Conservation (phyloP, 92 coral and sea anemone species). For the Hydrozoanthus gracilis region DNA sequence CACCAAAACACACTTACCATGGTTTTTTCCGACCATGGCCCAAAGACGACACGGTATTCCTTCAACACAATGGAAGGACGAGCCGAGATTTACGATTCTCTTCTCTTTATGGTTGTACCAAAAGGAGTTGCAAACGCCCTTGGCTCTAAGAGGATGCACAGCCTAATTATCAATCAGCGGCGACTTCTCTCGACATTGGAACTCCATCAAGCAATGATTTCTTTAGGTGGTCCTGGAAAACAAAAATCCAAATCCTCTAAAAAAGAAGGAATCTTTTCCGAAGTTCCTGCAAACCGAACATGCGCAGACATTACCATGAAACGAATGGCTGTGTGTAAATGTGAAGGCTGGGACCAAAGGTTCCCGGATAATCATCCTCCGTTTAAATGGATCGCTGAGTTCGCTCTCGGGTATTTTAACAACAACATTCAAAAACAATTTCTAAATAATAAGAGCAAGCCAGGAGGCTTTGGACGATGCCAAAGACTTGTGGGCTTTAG, state of each 20-base stretch:
- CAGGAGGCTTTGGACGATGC: constrained; percentile 81
- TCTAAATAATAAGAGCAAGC: constrained; percentile 25
- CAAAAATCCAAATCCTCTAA: constrained; percentile 21
- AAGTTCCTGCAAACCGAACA: constrained; percentile 75
- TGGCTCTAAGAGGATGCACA: constrained; percentile 67
- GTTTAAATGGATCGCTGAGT: constrained; percentile 86
- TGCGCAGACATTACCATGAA: constrained; percentile 85
- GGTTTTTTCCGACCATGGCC: constrained; percentile 93
- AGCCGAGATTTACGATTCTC: constrained; percentile 88
- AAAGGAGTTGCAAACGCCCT: constrained; percentile 73
- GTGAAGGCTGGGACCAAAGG: constrained; percentile 85
- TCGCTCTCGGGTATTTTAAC: constrained; percentile 82
- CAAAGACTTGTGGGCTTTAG: constrained; percentile 79
- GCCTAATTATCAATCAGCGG: constrained; percentile 77
- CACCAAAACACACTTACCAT: constrained; percentile 85
- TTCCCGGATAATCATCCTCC: constrained; percentile 77
- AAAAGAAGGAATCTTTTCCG: constrained; percentile 75
- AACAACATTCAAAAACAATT: constrained; percentile 75
- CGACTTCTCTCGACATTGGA: constrained; percentile 87
- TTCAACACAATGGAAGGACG: constrained; percentile 88
- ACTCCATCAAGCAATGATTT: constrained; percentile 76
- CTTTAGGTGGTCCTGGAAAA: constrained; percentile 59
- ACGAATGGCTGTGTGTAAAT: constrained; percentile 86
- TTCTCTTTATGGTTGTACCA: constrained; percentile 82
- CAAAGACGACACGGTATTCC: constrained; percentile 87